These are phyloP conservation scores for Drosophila picticornis DNA, from an alignment of 2,888 invertebrate genomes.

Conservation along the genomic window DNA sequence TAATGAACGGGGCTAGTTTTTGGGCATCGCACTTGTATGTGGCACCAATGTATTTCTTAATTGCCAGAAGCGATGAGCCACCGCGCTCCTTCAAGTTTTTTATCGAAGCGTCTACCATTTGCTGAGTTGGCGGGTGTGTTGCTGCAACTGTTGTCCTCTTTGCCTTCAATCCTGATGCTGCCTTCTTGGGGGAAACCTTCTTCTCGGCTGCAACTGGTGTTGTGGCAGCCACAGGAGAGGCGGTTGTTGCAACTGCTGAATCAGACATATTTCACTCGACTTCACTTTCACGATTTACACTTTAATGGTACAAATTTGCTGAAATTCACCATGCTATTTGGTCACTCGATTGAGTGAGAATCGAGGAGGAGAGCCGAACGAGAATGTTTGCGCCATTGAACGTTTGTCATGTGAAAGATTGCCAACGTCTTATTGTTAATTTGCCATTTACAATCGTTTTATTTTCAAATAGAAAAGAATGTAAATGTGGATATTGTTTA, in stretches of 20 bases:
- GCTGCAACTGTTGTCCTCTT: constrained; percentile 30
- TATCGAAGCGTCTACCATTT: constrained; percentile 57
- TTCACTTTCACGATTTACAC: constrained; percentile 18
- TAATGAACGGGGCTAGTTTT: constrained; percentile 86
- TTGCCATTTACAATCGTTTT: neutral
- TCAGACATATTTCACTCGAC: constrained; percentile 44
- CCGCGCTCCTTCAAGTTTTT: constrained; percentile 57
- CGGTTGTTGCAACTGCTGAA: constrained; percentile 41
- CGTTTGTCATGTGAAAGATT: constrained; percentile 8
- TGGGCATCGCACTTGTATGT: constrained; percentile 60
- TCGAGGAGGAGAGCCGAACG: constrained; percentile 30
- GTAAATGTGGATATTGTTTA: neutral
- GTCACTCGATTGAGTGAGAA: constrained; percentile 38
- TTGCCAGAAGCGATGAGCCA: constrained; percentile 59
- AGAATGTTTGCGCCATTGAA: constrained; percentile 19
- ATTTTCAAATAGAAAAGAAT: neutral
- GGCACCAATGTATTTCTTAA: constrained; percentile 57
- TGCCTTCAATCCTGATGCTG: constrained; percentile 20
- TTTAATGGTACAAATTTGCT: constrained; percentile 3
- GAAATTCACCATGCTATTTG: neutral
- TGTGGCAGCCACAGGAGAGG: constrained; percentile 47
- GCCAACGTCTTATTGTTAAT: constrained; percentile 7
- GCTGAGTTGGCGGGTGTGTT: constrained; percentile 53
- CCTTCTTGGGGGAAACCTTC: constrained; percentile 41
- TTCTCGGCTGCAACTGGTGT: constrained; percentile 34